These are phyloP conservation scores for Promerops cafer DNA, from an alignment of 2,113 vertebrate species.

Conservation along the genomic window DNA sequence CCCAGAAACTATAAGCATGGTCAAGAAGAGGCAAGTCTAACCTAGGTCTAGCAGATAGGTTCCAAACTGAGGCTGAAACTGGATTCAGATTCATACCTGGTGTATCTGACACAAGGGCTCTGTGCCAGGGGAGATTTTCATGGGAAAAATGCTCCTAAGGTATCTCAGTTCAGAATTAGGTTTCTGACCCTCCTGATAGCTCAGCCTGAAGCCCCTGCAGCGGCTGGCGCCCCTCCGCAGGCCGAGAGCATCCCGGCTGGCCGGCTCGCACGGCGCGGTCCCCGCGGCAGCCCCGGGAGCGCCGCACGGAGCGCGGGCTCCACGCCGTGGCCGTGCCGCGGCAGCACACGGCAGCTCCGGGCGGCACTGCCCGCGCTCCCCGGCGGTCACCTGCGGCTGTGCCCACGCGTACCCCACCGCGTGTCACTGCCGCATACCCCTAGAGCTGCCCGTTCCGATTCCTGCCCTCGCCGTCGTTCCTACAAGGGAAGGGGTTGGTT, in stretches of 20 bases:
- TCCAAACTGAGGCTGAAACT: background rate
- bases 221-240: background rate
- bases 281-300: background rate
- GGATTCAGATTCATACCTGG: background rate
- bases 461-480: background rate
- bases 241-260: background rate
- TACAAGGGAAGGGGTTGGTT: background rate
- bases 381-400: background rate
- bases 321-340: background rate
- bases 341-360: background rate
- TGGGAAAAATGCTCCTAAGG: background rate
- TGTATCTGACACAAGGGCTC: too few species aligned
- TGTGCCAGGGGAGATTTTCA: background rate
- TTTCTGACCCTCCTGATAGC: background rate
- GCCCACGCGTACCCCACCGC: accelerated
- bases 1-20: background rate
- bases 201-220: background rate
- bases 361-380: background rate
- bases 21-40: background rate
- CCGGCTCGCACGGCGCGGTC: accelerated
- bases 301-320: slow-evolving; percentile 19
- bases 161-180: background rate
- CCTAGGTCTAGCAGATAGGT: background rate
- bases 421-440: accelerated
- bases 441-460: accelerated